Conservation (phyloP, 2,113 vertebrate species). For the Phasianus colchicus region DNA sequence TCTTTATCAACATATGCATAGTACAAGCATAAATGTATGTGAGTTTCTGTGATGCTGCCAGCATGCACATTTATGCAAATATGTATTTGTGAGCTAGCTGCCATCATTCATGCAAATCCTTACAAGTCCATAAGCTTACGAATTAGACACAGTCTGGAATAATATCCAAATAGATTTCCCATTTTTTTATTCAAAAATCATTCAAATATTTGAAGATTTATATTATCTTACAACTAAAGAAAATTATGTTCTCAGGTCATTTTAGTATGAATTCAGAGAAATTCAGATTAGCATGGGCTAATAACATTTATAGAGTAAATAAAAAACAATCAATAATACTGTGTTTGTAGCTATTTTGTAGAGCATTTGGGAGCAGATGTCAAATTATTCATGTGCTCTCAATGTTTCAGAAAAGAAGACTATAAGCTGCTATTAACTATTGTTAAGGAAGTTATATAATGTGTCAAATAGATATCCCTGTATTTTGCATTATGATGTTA, state of each 20-base stretch:
- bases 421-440: background rate
- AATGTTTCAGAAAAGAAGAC: background rate
- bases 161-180: background rate
- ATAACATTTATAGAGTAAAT: background rate
- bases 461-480: background rate
- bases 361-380: background rate
- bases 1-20: background rate
- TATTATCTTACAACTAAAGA: rapidly evolving
- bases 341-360: background rate
- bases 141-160: background rate
- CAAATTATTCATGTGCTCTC: background rate
- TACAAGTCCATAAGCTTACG: background rate
- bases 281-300: background rate
- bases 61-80: background rate
- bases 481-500: background rate
- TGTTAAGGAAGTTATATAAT: background rate
- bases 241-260: background rate
- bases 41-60: background rate
- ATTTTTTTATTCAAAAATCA: background rate
- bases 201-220: background rate
- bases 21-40: background rate
- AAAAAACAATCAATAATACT: background rate
- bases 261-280: background rate
- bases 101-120: background rate
- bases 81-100: background rate